Base-by-base conservation (phyloP, 2,888 invertebrate genomes). In the Sepiola atlantica region DNA sequence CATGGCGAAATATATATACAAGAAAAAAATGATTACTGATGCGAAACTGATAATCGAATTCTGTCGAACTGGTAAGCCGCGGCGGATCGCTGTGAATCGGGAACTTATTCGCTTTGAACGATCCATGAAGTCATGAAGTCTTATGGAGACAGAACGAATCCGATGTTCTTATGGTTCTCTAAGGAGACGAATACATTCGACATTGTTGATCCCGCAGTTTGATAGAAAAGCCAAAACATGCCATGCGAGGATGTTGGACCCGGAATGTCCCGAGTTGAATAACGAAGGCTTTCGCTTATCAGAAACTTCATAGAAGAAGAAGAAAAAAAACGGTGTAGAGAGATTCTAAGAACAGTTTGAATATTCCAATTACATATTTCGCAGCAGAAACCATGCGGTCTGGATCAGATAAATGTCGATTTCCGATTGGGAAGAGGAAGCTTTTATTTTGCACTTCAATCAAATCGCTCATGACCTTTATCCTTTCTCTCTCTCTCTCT, bases 141-240 rank as follows among this genome's bases (percentile, higher is more conserved):
- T 77, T 21, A 14, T 77, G n/a, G n/a, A n/a, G n/a, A 77, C n/a
- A n/a, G 45, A n/a, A n/a, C n/a, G 32, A 77, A 32, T 32, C n/a
- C n/a, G 77, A 77, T n/a, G 77, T 18, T n/a, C 77, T 77, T 77
- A 14, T 14, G 2, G 32, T 77, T 77, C 77, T 77, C 77, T 3
- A 2, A n/a, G 77, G 77, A 77, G 77, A 77, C 77, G 77, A 14
- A 77, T 32, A n/a, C 77, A 77, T 77, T 77, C 77, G 77, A 77
- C 77, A 77, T 77, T n/a, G 77, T 32, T 77, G 77, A 77, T 77
- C 32, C 77, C 77, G 18, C 77, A 77, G n/a, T 77, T 77, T 16
- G 77, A 77, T 77, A 77, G 77, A 77, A 77, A 45, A n/a, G n/a
- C 77, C n/a, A 32, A 77, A n/a, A 77, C 77, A 77, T 77, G 77